Percentiles rank a stretch among this genome's conserved stretches.
These are phyloP conservation scores for Leptobrachium ailaonicum DNA, from an alignment of 2,113 vertebrate species.

Conservation along the genomic window DNA sequence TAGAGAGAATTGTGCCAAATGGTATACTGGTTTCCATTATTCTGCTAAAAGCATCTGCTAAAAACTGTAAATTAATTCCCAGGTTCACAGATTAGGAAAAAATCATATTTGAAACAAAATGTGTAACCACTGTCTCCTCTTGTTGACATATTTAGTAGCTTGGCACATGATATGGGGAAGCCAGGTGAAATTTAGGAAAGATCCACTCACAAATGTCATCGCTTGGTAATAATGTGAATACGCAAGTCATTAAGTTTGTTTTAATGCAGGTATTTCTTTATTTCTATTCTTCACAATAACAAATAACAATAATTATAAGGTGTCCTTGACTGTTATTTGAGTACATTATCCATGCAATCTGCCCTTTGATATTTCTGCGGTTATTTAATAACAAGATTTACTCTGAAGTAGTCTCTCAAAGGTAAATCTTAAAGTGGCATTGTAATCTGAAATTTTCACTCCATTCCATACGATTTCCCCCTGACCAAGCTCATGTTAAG, in stretches of 20 bases:
- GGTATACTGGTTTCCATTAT: neutral
- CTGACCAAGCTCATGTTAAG: too few relatives aligned
- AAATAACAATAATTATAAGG: constrained; percentile 28
- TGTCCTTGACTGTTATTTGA: constrained; percentile 12
- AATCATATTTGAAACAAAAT: neutral
- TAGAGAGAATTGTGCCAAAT: too few relatives aligned
- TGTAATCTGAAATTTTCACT: too few relatives aligned
- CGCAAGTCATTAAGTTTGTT: too few relatives aligned
- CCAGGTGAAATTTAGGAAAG: constrained; percentile 19
- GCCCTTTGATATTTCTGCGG: too few relatives aligned
- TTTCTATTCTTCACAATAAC: neutral
- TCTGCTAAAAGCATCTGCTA: constrained; percentile 1
- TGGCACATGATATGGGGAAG: constrained; percentile 1
- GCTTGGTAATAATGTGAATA: constrained; percentile 23
- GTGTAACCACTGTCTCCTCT: neutral
- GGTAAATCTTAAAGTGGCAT: too few relatives aligned
- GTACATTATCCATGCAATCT: neutral
- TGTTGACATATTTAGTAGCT: constrained; percentile 33
- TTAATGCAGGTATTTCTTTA: too few relatives aligned
- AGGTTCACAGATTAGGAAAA: constrained; percentile 9
- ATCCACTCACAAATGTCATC: constrained; percentile 25
- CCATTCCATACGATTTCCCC: too few relatives aligned
- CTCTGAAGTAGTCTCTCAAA: too few relatives aligned
- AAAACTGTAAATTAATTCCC: constrained; percentile 27
- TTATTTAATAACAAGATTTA: too few relatives aligned